Percentiles rank a stretch among this genome's conserved stretches.
Evolutionary conservation across 1,140 invertebrate species (phyloP).

Genomic region (Bombus cullumanus): DNA sequence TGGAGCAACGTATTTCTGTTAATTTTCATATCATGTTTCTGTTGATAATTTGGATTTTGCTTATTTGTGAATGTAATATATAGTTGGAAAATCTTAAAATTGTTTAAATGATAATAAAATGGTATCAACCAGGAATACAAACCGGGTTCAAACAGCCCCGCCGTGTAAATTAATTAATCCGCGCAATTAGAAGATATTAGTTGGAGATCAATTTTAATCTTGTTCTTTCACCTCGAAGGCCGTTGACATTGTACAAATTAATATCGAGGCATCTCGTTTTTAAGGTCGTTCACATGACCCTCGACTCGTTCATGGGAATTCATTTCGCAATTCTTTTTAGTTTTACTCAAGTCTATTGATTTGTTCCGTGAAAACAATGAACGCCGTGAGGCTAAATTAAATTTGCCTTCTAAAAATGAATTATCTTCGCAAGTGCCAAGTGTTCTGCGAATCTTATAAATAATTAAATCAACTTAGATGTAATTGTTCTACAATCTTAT

Average conservation of each 20-base stretch:
- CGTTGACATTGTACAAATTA: constrained; percentile 35
- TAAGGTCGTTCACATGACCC: constrained; percentile 50
- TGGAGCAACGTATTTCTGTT: no score
- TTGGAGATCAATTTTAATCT: constrained; percentile 3
- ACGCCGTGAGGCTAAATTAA: not conserved
- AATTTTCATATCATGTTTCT: no score
- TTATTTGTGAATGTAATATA: no score
- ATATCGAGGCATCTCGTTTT: constrained; percentile 22
- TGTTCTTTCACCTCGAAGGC: constrained; percentile 16
- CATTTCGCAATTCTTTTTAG: not conserved
- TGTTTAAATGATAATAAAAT: not conserved
- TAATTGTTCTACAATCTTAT: not conserved
- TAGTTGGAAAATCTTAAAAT: no score
- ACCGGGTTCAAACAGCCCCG: not conserved
- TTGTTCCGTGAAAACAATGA: constrained; percentile 6
- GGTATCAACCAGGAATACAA: not conserved
- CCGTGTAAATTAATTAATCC: no score
- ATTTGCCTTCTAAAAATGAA: not conserved
- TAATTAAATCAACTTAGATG: not conserved
- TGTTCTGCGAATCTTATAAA: not conserved
- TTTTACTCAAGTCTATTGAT: constrained; percentile 9
- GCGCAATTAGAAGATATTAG: not conserved
- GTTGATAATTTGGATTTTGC: no score
- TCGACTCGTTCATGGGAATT: constrained; percentile 27
- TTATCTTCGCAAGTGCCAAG: no score